These are phyloP conservation scores for Lethenteron camtschaticum DNA, from an alignment of 2,113 vertebrate genomes.

Conservation along the genomic window DNA sequence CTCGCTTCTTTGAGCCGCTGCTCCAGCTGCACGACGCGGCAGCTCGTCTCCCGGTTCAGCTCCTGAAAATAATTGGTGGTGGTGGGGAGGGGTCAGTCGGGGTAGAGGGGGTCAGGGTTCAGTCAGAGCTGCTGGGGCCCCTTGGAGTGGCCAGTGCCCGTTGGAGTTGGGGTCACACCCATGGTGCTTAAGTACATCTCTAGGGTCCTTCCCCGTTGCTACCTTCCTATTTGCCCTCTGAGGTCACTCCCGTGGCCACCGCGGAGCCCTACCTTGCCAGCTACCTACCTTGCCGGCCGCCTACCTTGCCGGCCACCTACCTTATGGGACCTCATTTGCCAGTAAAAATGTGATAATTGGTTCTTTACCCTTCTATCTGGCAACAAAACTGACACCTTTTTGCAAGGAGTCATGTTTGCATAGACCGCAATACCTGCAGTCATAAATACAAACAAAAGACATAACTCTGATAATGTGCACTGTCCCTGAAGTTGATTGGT, in stretches of 20 bases:
- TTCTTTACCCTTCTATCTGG: no score
- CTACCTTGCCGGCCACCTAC: no score
- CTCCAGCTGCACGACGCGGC: constrained; percentile 64
- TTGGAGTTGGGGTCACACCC: not conserved
- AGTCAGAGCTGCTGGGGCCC: not conserved
- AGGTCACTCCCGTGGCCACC: accelerated
- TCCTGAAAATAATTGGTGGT: constrained; percentile 30
- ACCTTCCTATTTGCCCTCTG: not conserved
- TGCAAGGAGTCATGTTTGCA: no score
- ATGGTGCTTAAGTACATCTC: not conserved
- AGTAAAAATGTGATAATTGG: no score
- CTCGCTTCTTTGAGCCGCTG: constrained; percentile 78
- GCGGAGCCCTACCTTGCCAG: not conserved
- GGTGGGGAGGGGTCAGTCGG: not conserved
- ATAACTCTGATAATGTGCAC: no score
- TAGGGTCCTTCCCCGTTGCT: not conserved
- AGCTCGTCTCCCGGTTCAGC: constrained; percentile 59
- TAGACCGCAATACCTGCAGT: no score
- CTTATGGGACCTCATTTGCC: no score
- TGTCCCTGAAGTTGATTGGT: no score
- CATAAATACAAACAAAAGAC: no score
- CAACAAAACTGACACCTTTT: no score
- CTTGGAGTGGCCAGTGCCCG: not conserved
- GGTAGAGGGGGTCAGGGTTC: not conserved
- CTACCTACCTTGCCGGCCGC: no score